These are phyloP conservation scores for Campoplex capitator DNA, from an alignment of 2,888 invertebrate genomes.

Conservation along the genomic window DNA sequence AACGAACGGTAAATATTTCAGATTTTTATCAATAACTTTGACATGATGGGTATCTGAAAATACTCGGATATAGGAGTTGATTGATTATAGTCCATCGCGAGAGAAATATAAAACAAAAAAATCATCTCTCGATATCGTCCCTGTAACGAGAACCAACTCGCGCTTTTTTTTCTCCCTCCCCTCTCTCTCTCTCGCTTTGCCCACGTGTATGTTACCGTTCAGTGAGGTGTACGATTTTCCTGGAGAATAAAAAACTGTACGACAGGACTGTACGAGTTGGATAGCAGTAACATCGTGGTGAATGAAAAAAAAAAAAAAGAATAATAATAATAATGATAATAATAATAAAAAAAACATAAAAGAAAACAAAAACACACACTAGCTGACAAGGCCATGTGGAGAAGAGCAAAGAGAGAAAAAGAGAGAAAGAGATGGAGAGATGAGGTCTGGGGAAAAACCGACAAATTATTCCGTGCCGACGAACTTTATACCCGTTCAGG, in stretches of 20 bases:
- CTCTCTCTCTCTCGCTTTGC: neutral
- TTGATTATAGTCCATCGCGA: constrained; percentile 49
- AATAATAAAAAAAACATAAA: constrained; percentile 45
- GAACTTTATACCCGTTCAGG: constrained; percentile 74
- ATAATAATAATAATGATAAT: constrained; percentile 52
- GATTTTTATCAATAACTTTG: constrained; percentile 54
- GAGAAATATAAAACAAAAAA: constrained; percentile 33
- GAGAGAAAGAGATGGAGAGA: constrained; percentile 12
- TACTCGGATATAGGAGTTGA: constrained; percentile 32
- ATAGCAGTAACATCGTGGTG: constrained; percentile 60
- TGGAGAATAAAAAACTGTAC: constrained; percentile 44
- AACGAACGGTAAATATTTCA: constrained; percentile 37
- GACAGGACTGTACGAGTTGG: constrained; percentile 25
- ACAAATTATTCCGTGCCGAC: constrained; percentile 78
- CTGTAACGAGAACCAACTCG: constrained; percentile 22
- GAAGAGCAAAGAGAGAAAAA: constrained; percentile 32
- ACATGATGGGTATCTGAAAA: constrained; percentile 42
- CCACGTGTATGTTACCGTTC: neutral
- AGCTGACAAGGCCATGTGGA: constrained; percentile 49
- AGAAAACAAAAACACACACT: constrained; percentile 48
- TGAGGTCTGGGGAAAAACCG: constrained; percentile 66
- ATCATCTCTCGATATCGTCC: constrained; percentile 50
- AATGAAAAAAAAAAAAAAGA: constrained; percentile 51
- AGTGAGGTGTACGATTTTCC: constrained; percentile 43
- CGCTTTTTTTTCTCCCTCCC: neutral